phyloP scores from a whole-genome alignment of 2,797 vertebrate species.

The Rhadinocentrus ornatus region DNA sequence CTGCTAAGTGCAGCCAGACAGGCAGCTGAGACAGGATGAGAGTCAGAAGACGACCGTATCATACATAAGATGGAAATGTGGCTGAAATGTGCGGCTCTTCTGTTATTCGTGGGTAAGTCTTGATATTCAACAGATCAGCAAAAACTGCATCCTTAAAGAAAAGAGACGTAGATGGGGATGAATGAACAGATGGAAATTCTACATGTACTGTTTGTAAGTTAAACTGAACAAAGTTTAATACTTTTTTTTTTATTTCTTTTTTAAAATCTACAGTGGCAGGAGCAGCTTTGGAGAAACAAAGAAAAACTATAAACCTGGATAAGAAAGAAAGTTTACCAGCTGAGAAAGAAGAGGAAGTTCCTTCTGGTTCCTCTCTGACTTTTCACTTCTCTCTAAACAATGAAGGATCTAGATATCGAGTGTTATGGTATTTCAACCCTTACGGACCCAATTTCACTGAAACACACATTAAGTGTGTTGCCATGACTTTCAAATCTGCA shows the following conservation, averaged over 20 bases:
- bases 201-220: not conserved
- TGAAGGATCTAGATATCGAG: accelerated
- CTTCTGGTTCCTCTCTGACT: constrained; percentile 28
- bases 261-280: constrained; percentile 14
- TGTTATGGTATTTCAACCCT: constrained; percentile 18
- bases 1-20: constrained; percentile 22
- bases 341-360: accelerated
- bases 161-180: accelerated
- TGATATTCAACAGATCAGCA: constrained; percentile 5
- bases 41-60: constrained; percentile 35
- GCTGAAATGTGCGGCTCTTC: constrained; percentile 14
- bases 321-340: not conserved
- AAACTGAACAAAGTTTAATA: not conserved
- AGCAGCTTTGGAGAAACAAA: constrained; percentile 4
- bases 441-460: accelerated
- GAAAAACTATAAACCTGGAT: constrained; percentile 5
- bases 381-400: constrained; percentile 44
- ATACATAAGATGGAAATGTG: constrained; percentile 56
- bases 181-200: not conserved
- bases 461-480: accelerated
- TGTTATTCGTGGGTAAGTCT: constrained; percentile 66
- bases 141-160: not conserved
- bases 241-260: not conserved
- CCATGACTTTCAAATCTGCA: accelerated
- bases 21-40: constrained; percentile 49